A percentile compares a stretch with the other conserved stretches of the same genome.
Evolutionary conservation across 2,888 invertebrate species (phyloP).

Genomic region (Nudaria mundana): DNA sequence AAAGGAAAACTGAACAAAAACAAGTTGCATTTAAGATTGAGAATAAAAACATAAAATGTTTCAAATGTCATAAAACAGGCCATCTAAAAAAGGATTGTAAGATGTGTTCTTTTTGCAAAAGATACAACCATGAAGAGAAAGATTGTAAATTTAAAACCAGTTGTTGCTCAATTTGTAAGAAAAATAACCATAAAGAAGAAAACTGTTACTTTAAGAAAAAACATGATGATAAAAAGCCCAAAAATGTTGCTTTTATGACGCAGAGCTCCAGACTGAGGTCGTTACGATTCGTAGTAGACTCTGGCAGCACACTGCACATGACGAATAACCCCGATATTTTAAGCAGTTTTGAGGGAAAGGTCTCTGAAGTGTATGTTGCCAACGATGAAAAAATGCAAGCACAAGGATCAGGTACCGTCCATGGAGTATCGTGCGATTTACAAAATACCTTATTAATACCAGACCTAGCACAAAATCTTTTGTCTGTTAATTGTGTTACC

Average conservation of each 20-base stretch:
- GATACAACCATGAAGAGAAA: conserved; percentile 16
- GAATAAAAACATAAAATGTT: neutral
- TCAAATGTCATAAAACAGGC: too few relatives aligned
- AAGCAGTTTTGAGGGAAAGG: neutral
- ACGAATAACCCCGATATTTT: neutral
- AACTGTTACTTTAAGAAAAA: too few relatives aligned
- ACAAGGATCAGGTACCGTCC: neutral
- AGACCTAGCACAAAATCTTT: neutral
- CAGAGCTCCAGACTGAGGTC: too few relatives aligned
- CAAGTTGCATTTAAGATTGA: neutral
- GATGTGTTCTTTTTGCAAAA: neutral
- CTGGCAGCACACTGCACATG: neutral
- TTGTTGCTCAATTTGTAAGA: too few relatives aligned
- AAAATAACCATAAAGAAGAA: too few relatives aligned
- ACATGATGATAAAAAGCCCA: too few relatives aligned
- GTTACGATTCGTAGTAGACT: too few relatives aligned
- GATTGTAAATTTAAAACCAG: too few relatives aligned
- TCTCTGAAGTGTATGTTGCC: neutral
- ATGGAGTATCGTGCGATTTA: neutral
- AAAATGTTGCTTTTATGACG: too few relatives aligned
- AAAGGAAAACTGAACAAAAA: too few relatives aligned
- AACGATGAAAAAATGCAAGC: neutral
- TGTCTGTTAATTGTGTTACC: neutral
- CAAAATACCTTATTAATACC: neutral
- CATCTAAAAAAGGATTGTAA: neutral